Evolutionary conservation across 2,888 invertebrate genomes (phyloP), one percentile per base, ranked within the genome.

Genomic region (Cantharis lateralis): DNA sequence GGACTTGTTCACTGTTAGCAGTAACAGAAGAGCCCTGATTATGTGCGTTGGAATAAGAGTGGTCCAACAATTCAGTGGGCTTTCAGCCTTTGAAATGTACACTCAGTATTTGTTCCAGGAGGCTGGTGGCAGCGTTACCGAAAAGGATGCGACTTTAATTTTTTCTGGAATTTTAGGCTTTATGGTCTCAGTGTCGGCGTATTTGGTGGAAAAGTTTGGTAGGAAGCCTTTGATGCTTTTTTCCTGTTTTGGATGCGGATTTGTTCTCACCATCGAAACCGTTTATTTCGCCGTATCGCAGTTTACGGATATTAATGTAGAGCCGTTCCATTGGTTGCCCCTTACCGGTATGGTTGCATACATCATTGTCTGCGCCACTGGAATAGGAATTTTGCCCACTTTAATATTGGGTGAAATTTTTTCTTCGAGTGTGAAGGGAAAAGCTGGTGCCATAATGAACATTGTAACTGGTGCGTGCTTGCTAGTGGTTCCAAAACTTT

Each of bases 31-130:
- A 71, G 85, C 86, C n/a, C 73, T 85, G 24, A 62, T 83, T 3
- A 79, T 84, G 1, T 80, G 82, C 71, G 77, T 82, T 7, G 78
- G 82, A 7, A 64, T 82, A 7, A 82, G 86, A 69, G 76, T 82
- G 24, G 79, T 82, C 10, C 86, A 86, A 72, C 85, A 86, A 75
- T 83, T 83, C 68, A 82, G 82, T 26, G 86, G 86, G 2, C 78
- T 81, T 2, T 80, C 84, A 0, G 85, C 85, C 0, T 83, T 86
- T 64, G 79, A 80, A 3, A 75, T 83, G 15, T 86, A 86, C 74
- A 78, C 83, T 5, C 86, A 86, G 68, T 79, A 80, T 62, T 85
- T 87, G 68, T 87, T 87, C 72, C 80, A 82, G 62, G 83, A 84
- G 82, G 83, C 86, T n/a, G 86, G 85, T 24, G 84, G 85, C n/a